These are phyloP conservation scores for Chionomys nivalis DNA, from an alignment of 2,113 vertebrate species.

Conservation along the genomic window DNA sequence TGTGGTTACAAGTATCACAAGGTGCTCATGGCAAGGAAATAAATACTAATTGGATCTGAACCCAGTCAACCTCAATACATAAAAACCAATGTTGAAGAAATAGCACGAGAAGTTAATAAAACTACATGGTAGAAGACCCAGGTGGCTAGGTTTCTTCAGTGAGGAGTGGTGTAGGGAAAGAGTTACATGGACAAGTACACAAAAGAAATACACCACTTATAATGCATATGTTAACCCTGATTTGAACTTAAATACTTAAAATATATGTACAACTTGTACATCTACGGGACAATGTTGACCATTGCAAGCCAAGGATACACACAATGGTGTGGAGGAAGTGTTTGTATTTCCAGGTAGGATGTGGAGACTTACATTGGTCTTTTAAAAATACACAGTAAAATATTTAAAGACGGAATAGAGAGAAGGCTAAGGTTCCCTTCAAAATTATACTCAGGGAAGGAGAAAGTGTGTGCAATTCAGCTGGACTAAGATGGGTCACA, in stretches of 20 bases:
- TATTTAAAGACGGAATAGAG: conserved; percentile 20
- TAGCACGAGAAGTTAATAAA: not conserved
- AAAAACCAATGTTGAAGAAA: not conserved
- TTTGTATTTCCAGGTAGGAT: not conserved
- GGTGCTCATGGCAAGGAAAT: not conserved
- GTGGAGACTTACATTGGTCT: not conserved
- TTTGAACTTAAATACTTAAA: not conserved
- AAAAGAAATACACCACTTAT: not conserved
- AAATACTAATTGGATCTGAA: not conserved
- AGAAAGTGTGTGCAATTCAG: not conserved
- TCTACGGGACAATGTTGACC: not conserved
- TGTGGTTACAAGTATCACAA: not conserved
- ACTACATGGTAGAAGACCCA: not conserved
- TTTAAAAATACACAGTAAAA: not conserved
- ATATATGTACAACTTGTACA: not conserved
- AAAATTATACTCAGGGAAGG: not conserved
- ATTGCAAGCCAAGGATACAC: not conserved
- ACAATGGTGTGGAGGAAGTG: not conserved
- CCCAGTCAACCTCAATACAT: not conserved
- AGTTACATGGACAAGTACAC: too few relatives aligned
- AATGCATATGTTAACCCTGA: not conserved
- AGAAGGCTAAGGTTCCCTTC: not conserved
- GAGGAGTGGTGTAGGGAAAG: too few relatives aligned
- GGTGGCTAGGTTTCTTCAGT: not conserved
- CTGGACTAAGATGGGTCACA: not conserved